These are phyloP conservation scores for Drosophila percnosoma DNA, from an alignment of 2,888 invertebrate species.

Conservation along the genomic window DNA sequence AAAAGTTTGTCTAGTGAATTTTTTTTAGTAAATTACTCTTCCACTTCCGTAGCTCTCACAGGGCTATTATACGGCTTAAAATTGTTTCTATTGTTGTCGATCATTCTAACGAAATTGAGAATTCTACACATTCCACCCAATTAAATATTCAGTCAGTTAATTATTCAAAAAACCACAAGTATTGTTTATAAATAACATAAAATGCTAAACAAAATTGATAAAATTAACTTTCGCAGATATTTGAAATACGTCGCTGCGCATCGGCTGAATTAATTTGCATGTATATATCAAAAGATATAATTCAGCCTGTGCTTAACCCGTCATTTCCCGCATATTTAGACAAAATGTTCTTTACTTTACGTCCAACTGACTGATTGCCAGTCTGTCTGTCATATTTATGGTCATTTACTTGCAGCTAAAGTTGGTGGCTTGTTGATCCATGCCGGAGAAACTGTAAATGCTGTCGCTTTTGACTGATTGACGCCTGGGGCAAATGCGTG, in stretches of 20 bases:
- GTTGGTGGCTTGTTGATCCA: conserved; percentile 39
- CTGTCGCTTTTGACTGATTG: conserved; percentile 64
- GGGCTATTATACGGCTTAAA: neutral
- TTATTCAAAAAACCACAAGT: conserved; percentile 23
- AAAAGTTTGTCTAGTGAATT: neutral
- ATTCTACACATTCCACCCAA: neutral
- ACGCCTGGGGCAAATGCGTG: conserved; percentile 54
- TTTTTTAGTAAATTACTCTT: neutral
- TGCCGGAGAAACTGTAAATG: conserved; percentile 46
- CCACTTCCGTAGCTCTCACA: neutral
- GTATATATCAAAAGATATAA: conserved; percentile 40
- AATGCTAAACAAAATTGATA: conserved; percentile 40
- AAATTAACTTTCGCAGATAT: conserved; percentile 23
- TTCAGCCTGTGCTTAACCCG: conserved; percentile 48
- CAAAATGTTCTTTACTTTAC: conserved; percentile 34
- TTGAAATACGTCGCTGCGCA: conserved; percentile 8
- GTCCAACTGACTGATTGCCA: conserved; percentile 50
- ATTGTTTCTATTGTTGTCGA: neutral
- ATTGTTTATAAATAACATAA: conserved; percentile 9
- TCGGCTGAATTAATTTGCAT: conserved; percentile 29
- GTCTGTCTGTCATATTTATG: conserved; percentile 49
- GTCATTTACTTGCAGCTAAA: conserved; percentile 14
- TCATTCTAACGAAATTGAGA: neutral
- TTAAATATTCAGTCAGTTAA: conserved; percentile 23
- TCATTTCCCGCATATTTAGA: conserved; percentile 47